A percentile compares a stretch with the other conserved stretches of the same genome.
phyloP scores from a whole-genome alignment of 2,888 invertebrate genomes.

The Lysandra bellargus region DNA sequence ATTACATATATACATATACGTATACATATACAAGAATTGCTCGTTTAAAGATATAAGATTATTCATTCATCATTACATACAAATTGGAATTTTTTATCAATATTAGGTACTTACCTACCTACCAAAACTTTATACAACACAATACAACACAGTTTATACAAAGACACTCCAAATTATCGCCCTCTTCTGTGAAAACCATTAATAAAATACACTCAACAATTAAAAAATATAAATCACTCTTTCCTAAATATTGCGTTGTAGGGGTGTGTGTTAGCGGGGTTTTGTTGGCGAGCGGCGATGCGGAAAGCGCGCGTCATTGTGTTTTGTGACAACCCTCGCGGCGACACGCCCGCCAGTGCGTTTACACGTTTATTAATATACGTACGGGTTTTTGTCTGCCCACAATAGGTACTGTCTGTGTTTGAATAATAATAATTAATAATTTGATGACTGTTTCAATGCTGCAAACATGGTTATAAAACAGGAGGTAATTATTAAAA shows the following conservation, averaged over 20 bases:
- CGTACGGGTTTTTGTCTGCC: slow-evolving; percentile 10
- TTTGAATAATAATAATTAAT: no score
- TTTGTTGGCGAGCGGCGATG: slow-evolving; percentile 63
- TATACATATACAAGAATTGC: no score
- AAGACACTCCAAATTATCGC: background rate
- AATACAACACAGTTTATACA: background rate
- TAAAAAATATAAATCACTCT: slow-evolving; percentile 15
- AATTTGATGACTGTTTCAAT: no score
- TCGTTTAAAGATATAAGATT: no score
- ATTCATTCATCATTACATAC: no score
- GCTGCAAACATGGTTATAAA: no score
- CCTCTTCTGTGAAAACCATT: slow-evolving; percentile 1
- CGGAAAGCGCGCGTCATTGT: slow-evolving; percentile 54
- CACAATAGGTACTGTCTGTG: background rate
- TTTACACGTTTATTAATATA: slow-evolving; percentile 24
- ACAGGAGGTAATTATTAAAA: no score
- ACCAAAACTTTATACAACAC: background rate
- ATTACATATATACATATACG: no score
- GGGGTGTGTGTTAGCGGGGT: slow-evolving; percentile 61
- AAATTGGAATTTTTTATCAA: no score
- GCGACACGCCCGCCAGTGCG: slow-evolving; percentile 41
- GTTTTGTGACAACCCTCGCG: slow-evolving; percentile 67
- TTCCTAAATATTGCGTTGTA: slow-evolving; percentile 40
- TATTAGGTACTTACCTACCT: no score
- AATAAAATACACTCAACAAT: slow-evolving; percentile 10